Evolutionary conservation across 2,113 vertebrate genomes (phyloP), one percentile per base, ranked within the genome.

Genomic region (Carollia perspicillata): DNA sequence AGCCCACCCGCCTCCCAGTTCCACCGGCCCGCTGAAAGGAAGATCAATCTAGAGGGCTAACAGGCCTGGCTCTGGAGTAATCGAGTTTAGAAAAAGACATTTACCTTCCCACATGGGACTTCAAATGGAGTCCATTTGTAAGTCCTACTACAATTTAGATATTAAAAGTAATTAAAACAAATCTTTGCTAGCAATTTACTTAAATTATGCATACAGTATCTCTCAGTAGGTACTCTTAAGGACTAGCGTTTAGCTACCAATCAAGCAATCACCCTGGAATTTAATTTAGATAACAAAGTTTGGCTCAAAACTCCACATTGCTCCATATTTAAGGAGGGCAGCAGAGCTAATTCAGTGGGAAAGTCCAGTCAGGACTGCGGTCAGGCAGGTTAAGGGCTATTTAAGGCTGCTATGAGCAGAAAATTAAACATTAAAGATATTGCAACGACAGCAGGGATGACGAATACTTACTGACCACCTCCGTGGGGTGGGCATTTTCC

Each of bases 131-230:
- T 30, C 65, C 91, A 94, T 84, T 87, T 96, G 65, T 84, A 95
- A 88, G 47, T 90, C 69, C 42, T 68, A 87, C 44, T 42, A 92
- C 35, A 96, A 95, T 90, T 88, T 90, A 90, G 63, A 83, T 74
- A 96, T 69, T 88, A 92, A 72, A 95, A 77, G 75, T 88, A 96
- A 97, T 95, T 95, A 95, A 97, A 96, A 89, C 44, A 74, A 95
- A 88, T 58, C 17, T 79, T 93, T 72, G 69, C 81, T 88, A 88
- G 81, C 35, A 85, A 78, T 97, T 90, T 94, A 58, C 47, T 53
- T 94, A 92, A 96, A 95, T 96, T 81, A 95, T 90, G 68, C 72
- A 93, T 58, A 90, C 6, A 66, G 58, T 60, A 17, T 93, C 49
- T 95, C 94, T 89, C 84, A 28, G 44, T 84, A 75, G 89, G 78